phyloP scores from a whole-genome alignment of 30 jellyfish, hydroid and myxozoan genomes.

The Aurelia aurita region DNA sequence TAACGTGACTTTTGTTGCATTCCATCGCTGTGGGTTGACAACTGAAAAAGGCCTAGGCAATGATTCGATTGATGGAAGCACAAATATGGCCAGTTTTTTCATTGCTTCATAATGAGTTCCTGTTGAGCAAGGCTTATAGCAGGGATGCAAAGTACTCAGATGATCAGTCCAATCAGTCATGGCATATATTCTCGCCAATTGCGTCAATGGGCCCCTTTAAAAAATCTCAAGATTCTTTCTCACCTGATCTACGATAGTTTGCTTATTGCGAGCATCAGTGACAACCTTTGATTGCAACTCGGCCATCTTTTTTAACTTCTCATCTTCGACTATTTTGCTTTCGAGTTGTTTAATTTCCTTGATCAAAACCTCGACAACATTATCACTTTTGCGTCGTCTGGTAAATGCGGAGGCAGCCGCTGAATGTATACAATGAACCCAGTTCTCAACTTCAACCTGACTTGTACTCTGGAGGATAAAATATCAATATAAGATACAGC shows the following conservation, averaged over 20 bases:
- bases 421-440: conserved; percentile 93
- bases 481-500: no score
- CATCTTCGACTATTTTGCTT: conserved; percentile 68
- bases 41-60: no score
- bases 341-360: conserved; percentile 74
- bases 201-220: no score
- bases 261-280: conserved; percentile 82
- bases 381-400: conserved; percentile 62
- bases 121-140: no score
- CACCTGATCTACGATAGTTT: conserved; percentile 88
- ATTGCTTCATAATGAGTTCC: no score
- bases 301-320: conserved; percentile 89
- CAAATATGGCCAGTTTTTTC: no score
- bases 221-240: not conserved
- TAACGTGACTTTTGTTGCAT: no score
- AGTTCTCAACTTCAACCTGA: conserved; percentile 93
- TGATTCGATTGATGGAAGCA: no score
- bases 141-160: no score
- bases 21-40: no score
- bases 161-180: no score
- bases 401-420: conserved; percentile 90
- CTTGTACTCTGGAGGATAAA: conserved; percentile 70
- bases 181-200: no score
- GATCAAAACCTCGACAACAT: conserved; percentile 24
- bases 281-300: conserved; percentile 88